Base-by-base conservation (phyloP, 2,888 invertebrate genomes). In the Helicoverpa assulta region DNA sequence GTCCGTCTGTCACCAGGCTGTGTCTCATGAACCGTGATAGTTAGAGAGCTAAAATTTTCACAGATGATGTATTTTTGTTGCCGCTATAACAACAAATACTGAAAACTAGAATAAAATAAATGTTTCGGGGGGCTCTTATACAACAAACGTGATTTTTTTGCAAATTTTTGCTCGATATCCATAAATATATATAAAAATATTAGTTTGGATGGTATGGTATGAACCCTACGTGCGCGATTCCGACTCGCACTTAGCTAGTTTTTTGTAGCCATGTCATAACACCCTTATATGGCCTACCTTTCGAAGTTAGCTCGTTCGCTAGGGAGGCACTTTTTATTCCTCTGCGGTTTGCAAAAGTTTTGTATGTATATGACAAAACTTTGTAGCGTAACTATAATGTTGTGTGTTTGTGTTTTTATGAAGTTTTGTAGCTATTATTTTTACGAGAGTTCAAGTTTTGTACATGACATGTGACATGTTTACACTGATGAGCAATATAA, bases 321-420 rank as follows among this genome's bases (percentile, higher is more conserved):
- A n/a, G 47, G 47, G 47, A 47, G 47, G 16, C 47, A 47, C 47
- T 47, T 47, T 47, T 47, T 47, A n/a, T 47, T 47, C 47, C 47
- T 47, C n/a, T 47, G 47, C n/a, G 47, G 47, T 16, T 47, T n/a
- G 6, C n/a, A 5, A 40, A 47, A 47, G 6, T 47, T 47, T 47
- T 47, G n/a, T 47, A 47, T 47, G n/a, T 16, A 16, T 47, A 47
- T 47, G 47, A 47, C 47, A 47, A 47, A 47, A 47, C 47, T 47
- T 47, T n/a, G 16, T 5, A 2, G 5, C 5, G 6, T 47, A 47
- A 47, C 47, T 47, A n/a, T 47, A 47, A n/a, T 47, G 12, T 40
- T 40, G 14, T 40, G 5, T 47, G 47, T 47, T 47, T 47, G 47
- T 47, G 6, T 47, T 47, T 47, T 47, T 47, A 47, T 47, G 47